These are phyloP conservation scores for Typhlichthys subterraneus DNA, from an alignment of 2,797 vertebrate species.

Conservation along the genomic window DNA sequence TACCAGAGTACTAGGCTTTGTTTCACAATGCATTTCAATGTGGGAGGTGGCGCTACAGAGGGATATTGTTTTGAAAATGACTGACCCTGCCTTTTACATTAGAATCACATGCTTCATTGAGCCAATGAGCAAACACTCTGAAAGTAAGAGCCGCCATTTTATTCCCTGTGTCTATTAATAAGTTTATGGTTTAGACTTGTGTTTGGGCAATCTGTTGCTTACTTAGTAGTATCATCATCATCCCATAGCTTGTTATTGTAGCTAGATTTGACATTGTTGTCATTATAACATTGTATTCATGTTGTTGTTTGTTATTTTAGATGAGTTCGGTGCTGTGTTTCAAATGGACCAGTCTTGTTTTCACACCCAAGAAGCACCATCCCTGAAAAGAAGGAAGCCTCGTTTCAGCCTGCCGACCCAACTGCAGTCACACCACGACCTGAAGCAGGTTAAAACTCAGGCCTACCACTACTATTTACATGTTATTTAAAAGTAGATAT, in stretches of 20 bases:
- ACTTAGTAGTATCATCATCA: too few species aligned
- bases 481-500: background rate
- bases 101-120: too few species aligned
- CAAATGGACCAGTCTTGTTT: slow-evolving; percentile 5
- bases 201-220: too few species aligned
- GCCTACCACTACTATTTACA: background rate
- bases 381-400: slow-evolving; percentile 31
- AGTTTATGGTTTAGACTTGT: too few species aligned
- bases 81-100: too few species aligned
- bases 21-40: too few species aligned
- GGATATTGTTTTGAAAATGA: too few species aligned
- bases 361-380: slow-evolving; percentile 3
- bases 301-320: slow-evolving; percentile 28
- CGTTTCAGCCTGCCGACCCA: slow-evolving; percentile 33
- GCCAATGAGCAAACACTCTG: too few species aligned
- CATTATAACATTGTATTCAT: background rate
- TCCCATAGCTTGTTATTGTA: background rate
- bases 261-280: background rate
- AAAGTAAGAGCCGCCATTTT: too few species aligned
- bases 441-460: slow-evolving; percentile 49
- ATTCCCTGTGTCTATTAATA: too few species aligned
- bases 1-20: too few species aligned
- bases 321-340: slow-evolving; percentile 12
- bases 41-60: too few species aligned
- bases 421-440: slow-evolving; percentile 23